Evolutionary conservation across 2,888 invertebrate species (phyloP).

Genomic region (Rhyacophila evoluta): DNA sequence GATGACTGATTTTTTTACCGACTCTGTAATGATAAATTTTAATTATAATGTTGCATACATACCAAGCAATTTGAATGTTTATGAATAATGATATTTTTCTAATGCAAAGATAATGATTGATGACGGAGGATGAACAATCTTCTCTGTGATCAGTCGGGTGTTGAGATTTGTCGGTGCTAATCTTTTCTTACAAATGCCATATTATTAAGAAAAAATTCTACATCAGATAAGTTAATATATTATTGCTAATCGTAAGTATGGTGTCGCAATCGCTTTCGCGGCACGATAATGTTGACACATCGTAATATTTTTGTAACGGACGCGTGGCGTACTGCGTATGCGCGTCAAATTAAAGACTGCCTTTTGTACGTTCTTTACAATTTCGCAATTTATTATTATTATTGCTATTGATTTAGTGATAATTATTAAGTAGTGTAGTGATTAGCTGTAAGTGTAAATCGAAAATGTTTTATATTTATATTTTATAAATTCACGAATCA

Average conservation of each 20-base stretch:
- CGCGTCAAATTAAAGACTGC: conserved; percentile 42
- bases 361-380: conserved; percentile 46
- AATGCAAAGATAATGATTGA: not conserved
- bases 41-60: not conserved
- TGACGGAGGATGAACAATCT: not conserved
- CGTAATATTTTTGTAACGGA: conserved; percentile 37
- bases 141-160: conserved; percentile 1
- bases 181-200: conserved; percentile 17
- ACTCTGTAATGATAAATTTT: not conserved
- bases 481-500: conserved; percentile 35
- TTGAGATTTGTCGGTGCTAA: conserved; percentile 22
- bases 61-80: not conserved
- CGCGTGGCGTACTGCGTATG: not conserved
- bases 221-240: conserved; percentile 15
- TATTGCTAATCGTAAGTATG: not conserved
- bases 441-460: conserved; percentile 29
- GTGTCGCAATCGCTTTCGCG: not conserved
- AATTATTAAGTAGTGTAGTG: not conserved
- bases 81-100: conserved; percentile 1
- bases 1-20: not conserved
- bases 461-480: conserved; percentile 39
- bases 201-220: conserved; percentile 18
- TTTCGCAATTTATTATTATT: conserved; percentile 33
- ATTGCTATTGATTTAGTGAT: not conserved
- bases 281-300: not conserved